A percentile compares a stretch with the other conserved stretches of the same genome.
These are phyloP conservation scores for Drosophila barbarae DNA, from an alignment of 2,888 invertebrate species.

Conservation along the genomic window DNA sequence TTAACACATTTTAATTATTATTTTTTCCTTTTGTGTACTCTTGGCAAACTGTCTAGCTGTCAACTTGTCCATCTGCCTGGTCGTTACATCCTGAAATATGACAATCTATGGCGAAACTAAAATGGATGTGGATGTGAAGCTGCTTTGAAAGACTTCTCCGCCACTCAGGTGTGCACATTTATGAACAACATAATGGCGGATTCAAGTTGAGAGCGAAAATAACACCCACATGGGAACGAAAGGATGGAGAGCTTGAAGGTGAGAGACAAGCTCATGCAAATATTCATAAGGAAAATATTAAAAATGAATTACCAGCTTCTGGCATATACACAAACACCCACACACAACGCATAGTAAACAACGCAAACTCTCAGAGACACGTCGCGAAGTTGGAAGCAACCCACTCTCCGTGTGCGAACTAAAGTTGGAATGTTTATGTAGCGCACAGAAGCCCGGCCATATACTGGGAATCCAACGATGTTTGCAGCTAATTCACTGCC, in stretches of 20 bases:
- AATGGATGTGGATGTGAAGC: constrained; percentile 18
- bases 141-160: constrained; percentile 10
- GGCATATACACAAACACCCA: background rate
- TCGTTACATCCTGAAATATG: constrained; percentile 66
- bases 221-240: constrained; percentile 38
- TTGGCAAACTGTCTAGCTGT: constrained; percentile 28
- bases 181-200: constrained; percentile 54
- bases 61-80: constrained; percentile 57
- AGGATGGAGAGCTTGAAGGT: constrained; percentile 6
- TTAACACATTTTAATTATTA: background rate
- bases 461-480: background rate
- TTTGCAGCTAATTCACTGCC: constrained; percentile 14
- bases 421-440: constrained; percentile 8
- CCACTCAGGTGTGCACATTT: constrained; percentile 54
- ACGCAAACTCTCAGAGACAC: constrained; percentile 9
- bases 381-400: constrained; percentile 1
- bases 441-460: background rate
- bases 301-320: constrained; percentile 56
- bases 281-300: constrained; percentile 62
- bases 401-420: background rate
- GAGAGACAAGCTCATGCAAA: constrained; percentile 48
- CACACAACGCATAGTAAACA: constrained; percentile 1
- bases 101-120: constrained; percentile 50
- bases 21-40: background rate
- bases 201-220: constrained; percentile 59